Base-by-base conservation (phyloP, 2,797 vertebrate species). In the Picus viridis region DNA sequence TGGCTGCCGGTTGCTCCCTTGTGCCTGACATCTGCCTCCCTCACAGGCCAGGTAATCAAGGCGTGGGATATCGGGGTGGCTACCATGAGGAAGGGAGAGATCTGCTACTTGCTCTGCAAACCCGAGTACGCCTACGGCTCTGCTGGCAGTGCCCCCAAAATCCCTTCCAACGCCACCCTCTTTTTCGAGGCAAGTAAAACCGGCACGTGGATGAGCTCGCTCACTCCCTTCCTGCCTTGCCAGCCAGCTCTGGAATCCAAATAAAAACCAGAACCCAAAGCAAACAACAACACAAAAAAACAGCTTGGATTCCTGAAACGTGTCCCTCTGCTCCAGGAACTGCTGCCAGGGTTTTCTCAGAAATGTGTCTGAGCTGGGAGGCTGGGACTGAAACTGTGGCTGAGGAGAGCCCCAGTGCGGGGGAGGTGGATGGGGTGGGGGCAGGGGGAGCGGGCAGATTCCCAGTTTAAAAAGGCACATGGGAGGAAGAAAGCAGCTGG, bases 11-110 rank as follows among this genome's bases (percentile, higher is more conserved):
- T 56, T 30, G 9, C 32, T 85, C 63, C 45, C 29, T 82, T 30
- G 22, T 54, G 62, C 79, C 57, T 97, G 79, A 95, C 10, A 13
- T 76, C 88, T 93, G 68, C 81, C 91, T 96, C 91, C 92, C 76
- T 95, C 83, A 83, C 95, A 99, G 99, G 99, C 81, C 99, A 99
- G 93, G 99, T 99, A 57, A 99, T 99, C 89, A 99, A 99, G 92
- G 99, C 98, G 0, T 99, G 99, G 99, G 99, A 99, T 93, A 97
- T 99, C 2, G 98, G 98, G 6, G 98, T 99, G 85, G 92, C 98
- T 71, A 98, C 98, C 73, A 99, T 99, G 99, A 98, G 98, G 97
- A 99, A 97, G 87, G 99, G 99, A 43, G 99, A 99, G 94, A 95
- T 99, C 92, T 99, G 98, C 96, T 97, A 97, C 54, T 93, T 99